phyloP scores from a whole-genome alignment of 2,888 invertebrate genomes.

The Erebia epiphron region DNA sequence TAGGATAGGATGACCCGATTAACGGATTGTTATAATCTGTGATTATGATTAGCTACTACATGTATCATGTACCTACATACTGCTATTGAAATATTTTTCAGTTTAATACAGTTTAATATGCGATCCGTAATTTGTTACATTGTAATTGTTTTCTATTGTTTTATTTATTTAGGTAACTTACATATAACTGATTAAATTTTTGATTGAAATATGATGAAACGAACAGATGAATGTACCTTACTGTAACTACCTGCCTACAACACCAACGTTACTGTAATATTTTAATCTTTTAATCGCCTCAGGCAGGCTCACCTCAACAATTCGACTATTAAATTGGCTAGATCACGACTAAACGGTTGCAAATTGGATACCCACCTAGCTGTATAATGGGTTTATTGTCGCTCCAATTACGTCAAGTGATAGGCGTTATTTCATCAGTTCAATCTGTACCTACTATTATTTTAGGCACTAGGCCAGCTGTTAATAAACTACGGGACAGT shows the following conservation, averaged over 20 bases:
- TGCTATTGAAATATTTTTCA: too few relatives aligned
- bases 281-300: constrained; percentile 3
- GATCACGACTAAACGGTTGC: constrained; percentile 9
- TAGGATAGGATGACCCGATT: too few relatives aligned
- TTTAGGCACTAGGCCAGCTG: not conserved
- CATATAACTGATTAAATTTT: too few relatives aligned
- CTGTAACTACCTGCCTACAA: not conserved
- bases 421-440: not conserved
- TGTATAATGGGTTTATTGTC: constrained; percentile 3
- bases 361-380: constrained; percentile 8
- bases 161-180: too few relatives aligned
- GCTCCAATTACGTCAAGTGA: not conserved
- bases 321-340: constrained; percentile 3
- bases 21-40: too few relatives aligned
- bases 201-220: too few relatives aligned
- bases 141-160: too few relatives aligned
- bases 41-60: too few relatives aligned
- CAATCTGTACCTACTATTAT: constrained; percentile 1
- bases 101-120: too few relatives aligned
- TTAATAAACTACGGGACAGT: not conserved
- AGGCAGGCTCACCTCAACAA: constrained; percentile 15
- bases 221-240: too few relatives aligned
- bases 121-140: too few relatives aligned
- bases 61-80: too few relatives aligned
- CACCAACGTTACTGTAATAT: not conserved